Evolutionary conservation across 2,888 invertebrate genomes (phyloP), one percentile per base, ranked within the genome.

Genomic region (Alloplasta piceator): DNA sequence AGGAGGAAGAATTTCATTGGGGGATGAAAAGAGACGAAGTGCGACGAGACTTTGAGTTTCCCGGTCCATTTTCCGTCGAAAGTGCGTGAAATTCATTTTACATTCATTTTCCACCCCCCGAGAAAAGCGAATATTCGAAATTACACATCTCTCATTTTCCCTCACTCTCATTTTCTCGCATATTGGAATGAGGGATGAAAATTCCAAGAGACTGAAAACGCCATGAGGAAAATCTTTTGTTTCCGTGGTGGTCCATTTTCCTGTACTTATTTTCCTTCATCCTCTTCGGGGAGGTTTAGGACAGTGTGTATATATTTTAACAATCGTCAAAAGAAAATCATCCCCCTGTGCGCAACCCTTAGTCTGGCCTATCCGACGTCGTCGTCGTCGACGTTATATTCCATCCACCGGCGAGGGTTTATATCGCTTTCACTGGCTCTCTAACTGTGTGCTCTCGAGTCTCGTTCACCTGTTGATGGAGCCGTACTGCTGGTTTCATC

Each of bases 381-480:
- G 7, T 1, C 43, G 7, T 9, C 43, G 43, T 41, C 39, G 6
- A 7, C 16, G 46, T 56, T 77, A 68, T 38, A 43, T 73, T 56
- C 63, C 48, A 67, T 58, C 58, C 10, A 7, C 58, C 68, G 6
- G 43, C 26, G 26, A 26, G 26, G 26, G 26, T 26, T 26, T 26
- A 41, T 64, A 64, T 73, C 77, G 56, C 64, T 67, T 68, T 50
- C 43, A 50, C 67, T 50, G 41, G 55, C 58, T 68, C 26, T 26
- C 80, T 79, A 82, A 56, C 78, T 77, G 83, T 81, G 66, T 60
- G 78, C 82, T 81, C 83, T 81, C 80, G 78, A 83, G 85, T 88
- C 83, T 88, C 83, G 86, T 88, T 89, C 90, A 90, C 90, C 90
- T 90, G 90, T 90, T 90, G 90, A 90, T 90, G 86, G 83, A 87